Percentiles rank a stretch among this genome's conserved stretches.
Evolutionary conservation across 2,888 invertebrate genomes (phyloP).

Genomic region (Orchesella flavescens): DNA sequence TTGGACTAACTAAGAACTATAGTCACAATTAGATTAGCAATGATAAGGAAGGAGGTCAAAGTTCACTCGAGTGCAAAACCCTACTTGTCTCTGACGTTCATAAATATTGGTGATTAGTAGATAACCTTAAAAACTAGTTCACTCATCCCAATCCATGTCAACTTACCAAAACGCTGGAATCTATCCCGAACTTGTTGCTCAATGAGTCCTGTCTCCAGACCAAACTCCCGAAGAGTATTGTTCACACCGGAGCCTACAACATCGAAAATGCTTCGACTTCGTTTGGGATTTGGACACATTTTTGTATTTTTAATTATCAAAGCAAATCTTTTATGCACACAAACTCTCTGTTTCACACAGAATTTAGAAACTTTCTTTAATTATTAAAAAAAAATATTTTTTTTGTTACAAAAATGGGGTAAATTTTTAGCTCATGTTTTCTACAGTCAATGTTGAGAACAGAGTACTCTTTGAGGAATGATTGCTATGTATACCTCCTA

Average conservation of each 20-base stretch:
- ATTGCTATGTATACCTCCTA: slow-evolving; percentile 2
- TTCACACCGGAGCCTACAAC: slow-evolving; percentile 68
- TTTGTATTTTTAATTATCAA: slow-evolving; percentile 3
- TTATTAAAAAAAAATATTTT: too few relatives aligned
- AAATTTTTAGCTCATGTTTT: not conserved
- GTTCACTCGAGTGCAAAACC: slow-evolving; percentile 13
- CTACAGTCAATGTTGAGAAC: not conserved
- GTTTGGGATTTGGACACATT: slow-evolving; percentile 69
- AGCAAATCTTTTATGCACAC: not conserved
- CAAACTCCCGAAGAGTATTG: slow-evolving; percentile 66
- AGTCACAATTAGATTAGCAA: too few relatives aligned
- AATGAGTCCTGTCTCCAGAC: slow-evolving; percentile 67
- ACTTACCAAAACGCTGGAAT: slow-evolving; percentile 69
- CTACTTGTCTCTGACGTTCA: not conserved
- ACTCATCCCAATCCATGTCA: not conserved
- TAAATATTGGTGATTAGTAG: not conserved
- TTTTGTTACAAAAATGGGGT: not conserved
- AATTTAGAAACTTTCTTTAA: not conserved
- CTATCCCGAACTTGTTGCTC: slow-evolving; percentile 68
- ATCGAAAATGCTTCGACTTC: slow-evolving; percentile 61
- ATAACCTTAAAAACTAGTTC: not conserved
- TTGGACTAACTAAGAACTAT: too few relatives aligned
- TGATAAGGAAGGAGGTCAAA: slow-evolving; percentile 7
- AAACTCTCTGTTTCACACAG: not conserved
- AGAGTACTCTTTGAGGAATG: not conserved